Evolutionary conservation across 1,140 invertebrate species (phyloP), one percentile per base, ranked within the genome.

Genomic region (Hirudo medicinalis): DNA sequence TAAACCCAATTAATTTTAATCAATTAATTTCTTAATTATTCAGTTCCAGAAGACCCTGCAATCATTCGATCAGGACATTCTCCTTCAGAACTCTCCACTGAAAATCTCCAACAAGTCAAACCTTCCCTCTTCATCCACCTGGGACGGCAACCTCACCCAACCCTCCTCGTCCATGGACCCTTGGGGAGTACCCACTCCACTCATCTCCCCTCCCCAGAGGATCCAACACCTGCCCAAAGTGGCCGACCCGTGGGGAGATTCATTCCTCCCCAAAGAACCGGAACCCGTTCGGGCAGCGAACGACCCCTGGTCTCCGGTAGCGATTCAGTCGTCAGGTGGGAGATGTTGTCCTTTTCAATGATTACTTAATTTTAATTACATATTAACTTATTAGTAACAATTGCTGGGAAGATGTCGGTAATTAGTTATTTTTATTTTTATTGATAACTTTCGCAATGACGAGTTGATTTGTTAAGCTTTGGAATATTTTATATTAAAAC

Each of bases 111-210:
- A 22, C 57, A 63, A 36, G 22, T 70, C 69, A 9, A 54, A 54
- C 22, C 32, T 70, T 19, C 36, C 69, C 13, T 53, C 69, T 2
- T 70, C 69, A 0, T 49, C 25, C 22, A 70, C 69, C 2, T 70
- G 69, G 69, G 69, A 70, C 25, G 40, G 43, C 19, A 36, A 70
- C 53, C 69, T 70, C 22, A 27, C 40, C 15, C 32, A 49, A 63
- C 22, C 57, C 22, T 22, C 57, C 22, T 63, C 29, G 29, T 15
- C 22, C 57, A 13, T 63, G 22, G 69, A 70, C 22, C 69, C 69
- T 8, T 70, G 69, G 69, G 53, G 69, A 54, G 43, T 54, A 22
- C 69, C 69, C 3, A n/a, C 67, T 25, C 53, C 69, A 20, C 22
- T 25, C 29, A 63, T 25, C 57, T 32, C 43, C 13, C 43, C 43